Evolutionary conservation across 2,797 vertebrate genomes (phyloP).

Genomic region (Columba guinea): DNA sequence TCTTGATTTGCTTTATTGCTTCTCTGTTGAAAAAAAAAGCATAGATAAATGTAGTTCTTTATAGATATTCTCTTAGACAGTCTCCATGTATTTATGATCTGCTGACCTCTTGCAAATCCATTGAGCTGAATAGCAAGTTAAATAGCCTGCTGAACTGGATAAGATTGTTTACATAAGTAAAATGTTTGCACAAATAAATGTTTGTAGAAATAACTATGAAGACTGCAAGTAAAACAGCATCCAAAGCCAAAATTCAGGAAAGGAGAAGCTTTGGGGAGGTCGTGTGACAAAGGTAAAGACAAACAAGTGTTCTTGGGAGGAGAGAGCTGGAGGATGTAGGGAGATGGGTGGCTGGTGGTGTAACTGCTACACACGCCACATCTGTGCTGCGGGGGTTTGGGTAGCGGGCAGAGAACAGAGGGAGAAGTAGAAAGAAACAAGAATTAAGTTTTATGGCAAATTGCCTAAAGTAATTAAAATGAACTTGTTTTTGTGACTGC

Average conservation of each 20-base stretch:
- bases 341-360: neutral
- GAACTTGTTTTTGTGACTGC: neutral
- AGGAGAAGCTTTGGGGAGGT: neutral
- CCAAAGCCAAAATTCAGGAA: neutral
- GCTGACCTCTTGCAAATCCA: neutral
- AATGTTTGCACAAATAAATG: neutral
- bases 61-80: neutral
- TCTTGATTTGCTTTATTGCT: neutral
- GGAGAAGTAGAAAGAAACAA: neutral
- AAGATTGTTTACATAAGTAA: neutral
- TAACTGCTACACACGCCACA: accelerated
- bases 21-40: neutral
- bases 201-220: neutral
- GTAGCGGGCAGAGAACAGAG: neutral
- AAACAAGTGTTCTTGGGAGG: neutral
- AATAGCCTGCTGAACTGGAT: neutral
- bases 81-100: neutral
- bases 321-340: neutral
- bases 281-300: neutral
- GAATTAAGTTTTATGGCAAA: neutral
- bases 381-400: neutral
- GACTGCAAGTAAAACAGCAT: neutral
- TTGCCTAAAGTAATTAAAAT: neutral
- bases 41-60: neutral
- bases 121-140: neutral